Conservation (phyloP, 2,797 vertebrate genomes). For the Erethizon dorsatum region DNA sequence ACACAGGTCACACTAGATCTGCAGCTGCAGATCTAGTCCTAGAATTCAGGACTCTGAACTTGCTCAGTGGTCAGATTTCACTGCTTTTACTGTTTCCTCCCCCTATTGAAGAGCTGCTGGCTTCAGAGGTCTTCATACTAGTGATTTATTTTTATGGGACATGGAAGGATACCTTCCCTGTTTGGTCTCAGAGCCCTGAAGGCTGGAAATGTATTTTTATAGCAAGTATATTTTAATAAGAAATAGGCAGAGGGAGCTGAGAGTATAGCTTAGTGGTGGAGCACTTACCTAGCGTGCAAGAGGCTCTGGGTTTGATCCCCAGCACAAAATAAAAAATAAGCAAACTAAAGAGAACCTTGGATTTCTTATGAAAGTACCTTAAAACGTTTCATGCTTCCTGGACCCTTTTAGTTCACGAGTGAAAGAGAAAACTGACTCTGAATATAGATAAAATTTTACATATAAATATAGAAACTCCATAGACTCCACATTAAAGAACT, state of each 20-base stretch:
- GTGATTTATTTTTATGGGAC: not conserved
- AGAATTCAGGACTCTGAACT: not conserved
- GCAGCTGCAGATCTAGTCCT: not conserved
- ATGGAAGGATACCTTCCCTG: not conserved
- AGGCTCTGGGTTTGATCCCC: not conserved
- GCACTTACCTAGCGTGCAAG: not conserved
- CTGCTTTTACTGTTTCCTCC: not conserved
- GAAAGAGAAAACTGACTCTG: not conserved
- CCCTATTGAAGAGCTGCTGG: not conserved
- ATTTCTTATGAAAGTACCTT: conserved; percentile 41
- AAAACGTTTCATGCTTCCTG: not conserved
- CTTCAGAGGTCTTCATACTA: conserved; percentile 5
- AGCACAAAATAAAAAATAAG: not conserved
- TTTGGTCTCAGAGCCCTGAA: conserved; percentile 1
- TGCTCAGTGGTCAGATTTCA: not conserved
- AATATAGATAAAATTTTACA: not conserved
- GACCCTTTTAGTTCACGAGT: not conserved
- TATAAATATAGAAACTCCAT: not conserved
- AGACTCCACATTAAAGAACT: conserved; percentile 11
- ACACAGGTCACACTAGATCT: not conserved
- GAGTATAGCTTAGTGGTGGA: not conserved
- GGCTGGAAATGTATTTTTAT: not conserved
- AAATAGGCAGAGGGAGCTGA: conserved; percentile 10
- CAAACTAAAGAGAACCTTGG: not conserved
- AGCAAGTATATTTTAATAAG: conserved; percentile 17